phyloP scores from a whole-genome alignment of 2,888 invertebrate genomes.

The Seira sanloemensis region DNA sequence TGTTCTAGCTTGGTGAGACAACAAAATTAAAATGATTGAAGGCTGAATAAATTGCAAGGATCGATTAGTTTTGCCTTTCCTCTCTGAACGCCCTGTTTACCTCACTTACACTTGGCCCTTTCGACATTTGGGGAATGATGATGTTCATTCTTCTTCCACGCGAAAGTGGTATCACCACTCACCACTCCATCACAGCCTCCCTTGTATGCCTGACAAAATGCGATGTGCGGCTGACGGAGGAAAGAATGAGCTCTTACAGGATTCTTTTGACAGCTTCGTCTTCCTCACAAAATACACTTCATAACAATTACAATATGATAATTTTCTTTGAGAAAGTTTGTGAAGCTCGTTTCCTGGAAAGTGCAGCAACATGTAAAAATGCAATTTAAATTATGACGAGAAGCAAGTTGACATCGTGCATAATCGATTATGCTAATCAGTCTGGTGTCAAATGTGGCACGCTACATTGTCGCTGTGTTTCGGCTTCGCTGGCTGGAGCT shows the following conservation, averaged over 20 bases:
- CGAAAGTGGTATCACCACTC: not conserved
- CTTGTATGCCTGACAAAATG: not conserved
- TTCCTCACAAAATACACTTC: not conserved
- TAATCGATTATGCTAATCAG: not conserved
- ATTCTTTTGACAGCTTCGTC: not conserved
- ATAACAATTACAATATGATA: constrained; percentile 1
- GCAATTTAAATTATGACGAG: not conserved
- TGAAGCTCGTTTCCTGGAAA: not conserved
- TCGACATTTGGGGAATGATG: not conserved
- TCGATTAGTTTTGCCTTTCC: constrained; percentile 44
- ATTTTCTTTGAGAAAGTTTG: too few relatives aligned
- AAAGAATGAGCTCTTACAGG: not conserved
- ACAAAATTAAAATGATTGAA: constrained; percentile 56
- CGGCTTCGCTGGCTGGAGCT: too few relatives aligned
- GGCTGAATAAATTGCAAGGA: constrained; percentile 48
- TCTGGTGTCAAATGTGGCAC: too few relatives aligned
- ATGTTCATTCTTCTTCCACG: not conserved
- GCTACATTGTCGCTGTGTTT: too few relatives aligned
- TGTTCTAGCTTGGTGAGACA: constrained; percentile 37
- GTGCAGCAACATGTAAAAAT: not conserved
- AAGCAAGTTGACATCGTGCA: not conserved
- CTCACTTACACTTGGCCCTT: not conserved
- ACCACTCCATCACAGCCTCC: constrained; percentile 2
- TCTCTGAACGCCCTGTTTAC: constrained; percentile 38
- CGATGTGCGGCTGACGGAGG: not conserved